Percentiles rank a stretch among this genome's conserved stretches.
Conservation (phyloP, 2,797 vertebrate genomes). For the Buceros bicornis region DNA sequence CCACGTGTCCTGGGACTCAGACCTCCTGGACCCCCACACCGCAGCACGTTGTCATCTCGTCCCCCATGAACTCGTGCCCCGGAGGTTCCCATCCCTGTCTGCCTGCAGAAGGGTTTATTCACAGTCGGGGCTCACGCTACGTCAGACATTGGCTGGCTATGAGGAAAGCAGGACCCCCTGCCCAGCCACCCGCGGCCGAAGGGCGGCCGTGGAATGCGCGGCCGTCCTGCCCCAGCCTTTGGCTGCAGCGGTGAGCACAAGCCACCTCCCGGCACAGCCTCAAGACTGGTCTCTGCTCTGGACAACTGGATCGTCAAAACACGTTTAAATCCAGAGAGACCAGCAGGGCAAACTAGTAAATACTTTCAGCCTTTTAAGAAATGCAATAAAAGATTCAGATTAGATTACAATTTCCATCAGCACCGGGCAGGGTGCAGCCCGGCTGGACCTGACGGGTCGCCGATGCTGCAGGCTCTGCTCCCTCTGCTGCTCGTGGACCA, state of each 20-base stretch:
- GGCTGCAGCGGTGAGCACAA: background rate
- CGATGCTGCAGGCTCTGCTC: background rate
- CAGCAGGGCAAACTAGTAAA: background rate
- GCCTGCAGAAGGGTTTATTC: background rate
- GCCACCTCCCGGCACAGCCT: background rate
- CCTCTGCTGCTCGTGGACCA: background rate
- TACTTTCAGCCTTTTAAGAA: background rate
- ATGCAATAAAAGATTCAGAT: background rate
- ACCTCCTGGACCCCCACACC: accelerated
- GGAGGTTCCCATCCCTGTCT: accelerated
- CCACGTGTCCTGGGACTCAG: accelerated
- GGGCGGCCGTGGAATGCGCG: accelerated
- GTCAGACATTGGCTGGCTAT: background rate
- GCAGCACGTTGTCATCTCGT: accelerated
- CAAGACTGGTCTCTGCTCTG: background rate
- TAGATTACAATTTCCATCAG: background rate
- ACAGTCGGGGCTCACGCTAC: background rate
- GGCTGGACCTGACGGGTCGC: background rate
- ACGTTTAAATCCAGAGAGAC: background rate
- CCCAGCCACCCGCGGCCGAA: accelerated
- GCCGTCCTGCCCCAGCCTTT: background rate
- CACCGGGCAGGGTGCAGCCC: background rate
- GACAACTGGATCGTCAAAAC: accelerated
- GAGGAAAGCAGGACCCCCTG: background rate
- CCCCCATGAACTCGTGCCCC: accelerated